phyloP scores from a whole-genome alignment of 35 echinoderm and acorn worm genomes.

The Lytechinus pictus region DNA sequence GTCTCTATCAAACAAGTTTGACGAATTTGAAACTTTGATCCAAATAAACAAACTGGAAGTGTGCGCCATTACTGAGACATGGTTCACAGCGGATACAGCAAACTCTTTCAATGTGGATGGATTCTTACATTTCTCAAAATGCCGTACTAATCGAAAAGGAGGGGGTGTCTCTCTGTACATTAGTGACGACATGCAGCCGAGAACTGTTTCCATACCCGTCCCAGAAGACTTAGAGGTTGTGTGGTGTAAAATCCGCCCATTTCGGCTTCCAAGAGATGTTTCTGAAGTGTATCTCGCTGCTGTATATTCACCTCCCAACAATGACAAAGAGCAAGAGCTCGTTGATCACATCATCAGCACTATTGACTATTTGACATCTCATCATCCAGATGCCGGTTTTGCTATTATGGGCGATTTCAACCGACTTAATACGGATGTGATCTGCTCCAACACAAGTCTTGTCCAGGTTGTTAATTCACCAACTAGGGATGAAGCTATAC shows the following conservation, averaged over 20 bases:
- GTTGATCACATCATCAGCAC: slow-evolving; percentile 19
- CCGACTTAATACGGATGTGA: neutral
- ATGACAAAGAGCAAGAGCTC: neutral
- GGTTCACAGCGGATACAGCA: too few species aligned
- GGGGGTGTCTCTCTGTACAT: neutral
- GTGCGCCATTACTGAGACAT: too few species aligned
- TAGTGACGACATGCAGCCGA: neutral
- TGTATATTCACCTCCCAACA: neutral
- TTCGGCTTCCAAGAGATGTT: neutral
- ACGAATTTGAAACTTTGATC: too few species aligned
- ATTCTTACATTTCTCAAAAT: neutral
- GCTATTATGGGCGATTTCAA: slow-evolving; percentile 16
- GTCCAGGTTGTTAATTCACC: neutral
- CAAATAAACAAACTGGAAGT: too few species aligned
- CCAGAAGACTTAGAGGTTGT: slow-evolving; percentile 5
- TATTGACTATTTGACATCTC: neutral
- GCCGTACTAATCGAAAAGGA: neutral
- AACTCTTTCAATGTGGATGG: too few species aligned
- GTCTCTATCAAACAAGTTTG: too few species aligned
- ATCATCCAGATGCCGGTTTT: slow-evolving; percentile 4
- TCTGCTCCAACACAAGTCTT: neutral
- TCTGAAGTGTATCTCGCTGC: neutral
- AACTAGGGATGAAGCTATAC: neutral
- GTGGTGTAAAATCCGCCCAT: neutral
- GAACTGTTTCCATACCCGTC: neutral